Percentiles rank a stretch among this genome's conserved stretches.
phyloP scores from a whole-genome alignment of 2,797 vertebrate species.

The Emys orbicularis region DNA sequence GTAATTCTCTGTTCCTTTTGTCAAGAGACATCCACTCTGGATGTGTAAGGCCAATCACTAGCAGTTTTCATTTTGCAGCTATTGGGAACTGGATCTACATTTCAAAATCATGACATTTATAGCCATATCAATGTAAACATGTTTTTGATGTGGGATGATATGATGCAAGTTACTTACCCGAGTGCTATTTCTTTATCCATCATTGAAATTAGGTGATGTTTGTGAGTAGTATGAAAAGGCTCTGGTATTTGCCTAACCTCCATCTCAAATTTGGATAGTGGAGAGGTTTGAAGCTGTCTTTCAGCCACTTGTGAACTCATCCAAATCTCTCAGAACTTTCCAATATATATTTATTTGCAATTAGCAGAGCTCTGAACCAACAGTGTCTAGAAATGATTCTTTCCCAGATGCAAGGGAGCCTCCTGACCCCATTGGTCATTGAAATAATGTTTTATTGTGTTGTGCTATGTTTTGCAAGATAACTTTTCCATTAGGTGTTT shows the following conservation, averaged over 20 bases:
- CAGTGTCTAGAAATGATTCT: neutral
- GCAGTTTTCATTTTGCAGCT: conserved; percentile 6
- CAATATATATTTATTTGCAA: neutral
- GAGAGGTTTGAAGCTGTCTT: neutral
- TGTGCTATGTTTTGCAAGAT: neutral
- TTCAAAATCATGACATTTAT: conserved; percentile 35
- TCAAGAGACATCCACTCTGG: neutral
- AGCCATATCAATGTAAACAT: neutral
- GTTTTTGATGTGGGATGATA: neutral
- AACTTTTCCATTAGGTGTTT: neutral
- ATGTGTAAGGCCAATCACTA: neutral
- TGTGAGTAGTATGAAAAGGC: neutral
- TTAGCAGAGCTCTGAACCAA: neutral
- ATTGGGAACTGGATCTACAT: conserved; percentile 8
- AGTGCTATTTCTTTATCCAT: neutral
- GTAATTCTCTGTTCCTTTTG: conserved; percentile 32
- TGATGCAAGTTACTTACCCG: neutral
- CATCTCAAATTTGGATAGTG: neutral
- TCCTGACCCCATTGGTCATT: neutral
- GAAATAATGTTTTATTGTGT: neutral
- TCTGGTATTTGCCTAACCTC: neutral
- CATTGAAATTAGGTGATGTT: neutral
- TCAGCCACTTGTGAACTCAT: neutral
- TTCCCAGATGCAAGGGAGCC: neutral
- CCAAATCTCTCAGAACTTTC: neutral